Conservation (phyloP, 2,113 vertebrate genomes). For the Cinclus mexicanus region DNA sequence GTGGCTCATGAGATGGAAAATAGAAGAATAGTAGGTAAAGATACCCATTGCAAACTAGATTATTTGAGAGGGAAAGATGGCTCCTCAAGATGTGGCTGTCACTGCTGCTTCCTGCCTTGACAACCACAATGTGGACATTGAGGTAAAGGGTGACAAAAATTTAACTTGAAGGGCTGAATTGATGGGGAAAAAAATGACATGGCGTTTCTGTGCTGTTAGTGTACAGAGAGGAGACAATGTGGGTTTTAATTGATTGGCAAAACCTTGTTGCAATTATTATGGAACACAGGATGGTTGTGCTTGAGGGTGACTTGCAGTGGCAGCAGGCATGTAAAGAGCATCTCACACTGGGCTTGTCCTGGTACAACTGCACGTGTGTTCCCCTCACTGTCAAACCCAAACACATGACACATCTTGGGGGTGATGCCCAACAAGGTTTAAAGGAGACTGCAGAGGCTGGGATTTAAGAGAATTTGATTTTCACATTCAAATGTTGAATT, state of each 20-base stretch:
- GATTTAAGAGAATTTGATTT: not conserved
- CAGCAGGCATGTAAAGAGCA: not conserved
- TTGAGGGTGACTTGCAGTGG: not conserved
- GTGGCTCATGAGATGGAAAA: constrained; percentile 85
- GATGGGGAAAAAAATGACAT: not conserved
- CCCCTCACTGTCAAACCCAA: not conserved
- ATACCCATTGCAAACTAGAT: constrained; percentile 69
- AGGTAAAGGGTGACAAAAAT: constrained; percentile 29
- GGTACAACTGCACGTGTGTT: not conserved
- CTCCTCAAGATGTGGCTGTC: constrained; percentile 20
- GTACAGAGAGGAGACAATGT: not conserved
- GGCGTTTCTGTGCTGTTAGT: not conserved
- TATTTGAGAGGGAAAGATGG: constrained; percentile 57
- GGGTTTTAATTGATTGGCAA: constrained; percentile 40
- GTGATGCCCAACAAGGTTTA: not conserved
- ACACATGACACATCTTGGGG: fast-evolving
- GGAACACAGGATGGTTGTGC: not conserved
- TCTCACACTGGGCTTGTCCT: not conserved
- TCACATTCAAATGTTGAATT: not conserved
- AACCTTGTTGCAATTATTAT: not conserved
- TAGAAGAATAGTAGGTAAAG: constrained; percentile 72
- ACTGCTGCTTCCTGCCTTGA: not conserved
- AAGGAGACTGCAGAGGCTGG: not conserved
- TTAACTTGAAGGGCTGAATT: not conserved
- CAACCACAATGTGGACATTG: not conserved